These are phyloP conservation scores for Orchestia grillus DNA, from an alignment of 1,140 invertebrate genomes.

Conservation along the genomic window DNA sequence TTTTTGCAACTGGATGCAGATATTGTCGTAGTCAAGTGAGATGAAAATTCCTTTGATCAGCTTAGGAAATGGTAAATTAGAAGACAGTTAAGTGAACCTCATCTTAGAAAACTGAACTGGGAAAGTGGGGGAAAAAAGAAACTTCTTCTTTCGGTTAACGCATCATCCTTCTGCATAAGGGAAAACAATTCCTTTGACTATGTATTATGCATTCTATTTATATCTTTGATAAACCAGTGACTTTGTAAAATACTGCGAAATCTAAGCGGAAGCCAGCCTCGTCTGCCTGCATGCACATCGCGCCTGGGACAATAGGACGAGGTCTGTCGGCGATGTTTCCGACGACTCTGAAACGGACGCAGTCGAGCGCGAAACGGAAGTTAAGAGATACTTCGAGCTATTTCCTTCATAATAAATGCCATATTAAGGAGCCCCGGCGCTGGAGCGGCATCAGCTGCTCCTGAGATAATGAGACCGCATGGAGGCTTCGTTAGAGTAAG, in stretches of 20 bases:
- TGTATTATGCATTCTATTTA: too few species aligned
- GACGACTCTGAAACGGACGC: neutral
- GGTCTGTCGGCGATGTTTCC: neutral
- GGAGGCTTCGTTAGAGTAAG: neutral
- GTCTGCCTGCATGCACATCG: neutral
- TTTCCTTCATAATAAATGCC: neutral
- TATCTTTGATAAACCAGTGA: neutral
- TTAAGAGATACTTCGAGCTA: slow-evolving; percentile 8
- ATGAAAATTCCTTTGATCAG: too few species aligned
- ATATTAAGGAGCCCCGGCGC: neutral
- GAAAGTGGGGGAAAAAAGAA: too few species aligned
- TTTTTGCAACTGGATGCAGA: too few species aligned
- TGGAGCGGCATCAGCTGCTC: neutral
- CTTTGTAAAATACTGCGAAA: neutral
- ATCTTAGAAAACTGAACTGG: too few species aligned
- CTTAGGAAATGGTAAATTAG: too few species aligned
- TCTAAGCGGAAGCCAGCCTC: neutral
- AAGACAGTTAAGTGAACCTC: too few species aligned
- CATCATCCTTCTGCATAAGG: too few species aligned
- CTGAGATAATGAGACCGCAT: neutral
- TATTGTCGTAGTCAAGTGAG: too few species aligned
- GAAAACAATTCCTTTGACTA: too few species aligned
- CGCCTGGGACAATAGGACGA: neutral
- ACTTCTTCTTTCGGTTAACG: too few species aligned
- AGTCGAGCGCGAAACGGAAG: neutral